These are phyloP conservation scores for Cheirogaleus medius DNA, from an alignment of 2,113 vertebrate species.

Conservation along the genomic window DNA sequence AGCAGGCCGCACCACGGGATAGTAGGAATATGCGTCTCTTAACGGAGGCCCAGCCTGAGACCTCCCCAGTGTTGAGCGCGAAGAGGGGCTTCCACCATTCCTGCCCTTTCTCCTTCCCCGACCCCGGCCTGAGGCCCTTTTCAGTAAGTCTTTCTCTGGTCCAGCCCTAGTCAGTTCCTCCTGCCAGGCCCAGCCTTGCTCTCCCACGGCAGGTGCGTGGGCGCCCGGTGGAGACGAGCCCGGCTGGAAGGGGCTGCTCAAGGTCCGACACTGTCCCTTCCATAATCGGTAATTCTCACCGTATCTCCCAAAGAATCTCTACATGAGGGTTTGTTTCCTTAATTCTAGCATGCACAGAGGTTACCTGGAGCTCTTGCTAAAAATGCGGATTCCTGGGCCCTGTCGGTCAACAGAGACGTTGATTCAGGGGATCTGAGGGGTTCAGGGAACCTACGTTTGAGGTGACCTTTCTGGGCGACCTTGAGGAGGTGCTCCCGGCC, in stretches of 20 bases:
- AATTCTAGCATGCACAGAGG: neutral
- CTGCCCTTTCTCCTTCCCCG: neutral
- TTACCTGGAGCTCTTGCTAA: accelerated
- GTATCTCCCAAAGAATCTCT: neutral
- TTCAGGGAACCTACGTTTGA: accelerated
- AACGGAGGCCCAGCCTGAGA: no score
- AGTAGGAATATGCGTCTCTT: no score
- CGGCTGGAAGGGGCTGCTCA: accelerated
- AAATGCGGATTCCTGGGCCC: neutral
- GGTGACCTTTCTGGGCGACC: accelerated
- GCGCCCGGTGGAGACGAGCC: neutral
- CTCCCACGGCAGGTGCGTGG: no score
- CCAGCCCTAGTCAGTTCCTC: neutral
- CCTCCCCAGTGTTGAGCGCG: neutral
- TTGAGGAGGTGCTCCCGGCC: accelerated
- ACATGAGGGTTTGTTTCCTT: accelerated
- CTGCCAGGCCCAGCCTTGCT: no score
- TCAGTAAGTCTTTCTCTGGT: neutral
- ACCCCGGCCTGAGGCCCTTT: neutral
- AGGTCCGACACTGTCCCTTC: neutral
- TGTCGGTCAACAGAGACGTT: accelerated
- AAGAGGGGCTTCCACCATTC: accelerated
- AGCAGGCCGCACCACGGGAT: accelerated
- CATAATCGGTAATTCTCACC: accelerated
- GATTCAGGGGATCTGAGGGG: no score